Evolutionary conservation across 2,797 vertebrate genomes (phyloP).

Genomic region (Perodicticus potto): DNA sequence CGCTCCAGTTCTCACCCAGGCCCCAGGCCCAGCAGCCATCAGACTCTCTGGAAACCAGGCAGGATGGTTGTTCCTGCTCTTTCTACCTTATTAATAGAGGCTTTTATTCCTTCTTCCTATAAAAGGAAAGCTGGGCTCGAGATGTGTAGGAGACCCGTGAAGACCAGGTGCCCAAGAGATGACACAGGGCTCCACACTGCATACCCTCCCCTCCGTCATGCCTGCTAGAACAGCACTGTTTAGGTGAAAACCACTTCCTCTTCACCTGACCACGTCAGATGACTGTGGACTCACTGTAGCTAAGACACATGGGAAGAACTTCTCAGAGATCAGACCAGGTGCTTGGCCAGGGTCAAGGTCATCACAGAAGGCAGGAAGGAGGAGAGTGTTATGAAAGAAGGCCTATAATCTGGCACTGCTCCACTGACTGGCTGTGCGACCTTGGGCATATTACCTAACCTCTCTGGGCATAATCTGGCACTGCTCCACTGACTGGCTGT

Average conservation of each 20-base stretch:
- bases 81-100: too few species aligned
- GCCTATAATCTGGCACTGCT: neutral
- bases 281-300: neutral
- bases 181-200: accelerated
- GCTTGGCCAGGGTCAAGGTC: neutral
- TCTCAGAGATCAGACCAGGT: neutral
- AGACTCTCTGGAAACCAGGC: neutral
- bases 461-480: neutral
- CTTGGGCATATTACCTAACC: neutral
- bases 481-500: neutral
- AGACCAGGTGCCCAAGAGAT: neutral
- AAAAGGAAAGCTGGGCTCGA: neutral
- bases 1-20: neutral
- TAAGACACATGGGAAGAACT: neutral
- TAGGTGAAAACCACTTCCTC: neutral
- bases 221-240: neutral
- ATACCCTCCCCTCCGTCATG: neutral
- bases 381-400: neutral
- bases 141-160: neutral
- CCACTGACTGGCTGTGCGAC: neutral
- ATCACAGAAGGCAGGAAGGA: neutral
- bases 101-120: too few species aligned
- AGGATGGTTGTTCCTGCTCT: neutral
- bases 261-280: neutral
- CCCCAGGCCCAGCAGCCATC: neutral